These are phyloP conservation scores for Clytia hemisphaerica DNA, from an alignment of 30 jellyfish, hydroid and myxozoan genomes.

Conservation along the genomic window DNA sequence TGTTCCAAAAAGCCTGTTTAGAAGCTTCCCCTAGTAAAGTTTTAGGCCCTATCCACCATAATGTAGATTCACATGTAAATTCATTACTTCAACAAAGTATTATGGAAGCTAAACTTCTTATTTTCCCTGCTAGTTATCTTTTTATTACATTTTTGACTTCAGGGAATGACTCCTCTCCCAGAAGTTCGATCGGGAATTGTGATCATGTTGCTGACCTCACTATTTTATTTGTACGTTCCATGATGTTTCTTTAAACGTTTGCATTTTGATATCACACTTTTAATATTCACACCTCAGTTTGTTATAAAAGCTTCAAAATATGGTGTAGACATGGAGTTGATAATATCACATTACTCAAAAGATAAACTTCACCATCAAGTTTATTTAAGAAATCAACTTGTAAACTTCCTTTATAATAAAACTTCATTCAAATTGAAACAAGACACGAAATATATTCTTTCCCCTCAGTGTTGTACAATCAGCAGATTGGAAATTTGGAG, in stretches of 20 bases:
- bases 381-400: too few relatives aligned
- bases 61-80: neutral
- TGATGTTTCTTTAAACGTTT: too few relatives aligned
- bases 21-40: too few relatives aligned
- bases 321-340: too few relatives aligned
- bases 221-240: constrained; percentile 58
- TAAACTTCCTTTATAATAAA: constrained; percentile 6
- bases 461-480: constrained; percentile 50
- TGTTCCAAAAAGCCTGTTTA: too few relatives aligned
- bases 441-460: neutral
- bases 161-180: constrained; percentile 76
- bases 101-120: neutral
- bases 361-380: too few relatives aligned
- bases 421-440: neutral
- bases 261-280: neutral
- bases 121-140: neutral
- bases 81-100: neutral
- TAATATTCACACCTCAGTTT: too few relatives aligned
- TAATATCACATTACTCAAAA: too few relatives aligned
- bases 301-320: too few relatives aligned
- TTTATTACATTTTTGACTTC: neutral
- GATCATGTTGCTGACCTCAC: constrained; percentile 65
- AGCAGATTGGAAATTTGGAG: constrained; percentile 83
- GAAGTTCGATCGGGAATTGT: constrained; percentile 41
- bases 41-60: neutral